Base-by-base conservation (phyloP, 2,888 invertebrate species). In the Drosophila algonquin region DNA sequence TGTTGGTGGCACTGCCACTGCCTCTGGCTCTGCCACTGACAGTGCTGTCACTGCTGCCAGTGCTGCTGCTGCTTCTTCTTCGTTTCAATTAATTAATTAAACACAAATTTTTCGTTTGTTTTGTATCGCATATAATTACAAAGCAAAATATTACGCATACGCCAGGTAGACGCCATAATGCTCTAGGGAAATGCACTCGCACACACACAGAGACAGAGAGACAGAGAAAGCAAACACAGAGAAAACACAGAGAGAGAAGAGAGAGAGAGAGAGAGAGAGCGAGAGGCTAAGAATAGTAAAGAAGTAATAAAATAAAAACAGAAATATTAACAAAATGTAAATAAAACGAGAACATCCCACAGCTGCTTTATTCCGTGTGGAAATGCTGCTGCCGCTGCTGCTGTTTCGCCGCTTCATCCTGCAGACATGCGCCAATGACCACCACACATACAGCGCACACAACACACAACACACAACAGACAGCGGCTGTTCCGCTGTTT, bases 71-170 rank as follows among this genome's bases (percentile, higher is more conserved):
- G 51, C 10, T 57, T 50, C 50, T 65, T 69, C 67, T 68, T 59
- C 57, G 47, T 73, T 80, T 81, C 72, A 79, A 77, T 82, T 83
- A 83, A 85, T 83, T 83, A 83, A 83, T 85, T 85, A 85, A 85
- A 76, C 85, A 77, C 69, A 77, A 67, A 69, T 73, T 76, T 79
- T 83, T 40, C 51, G 63, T 63, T 79, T 70, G 70, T 51, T 40
- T 62, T 61, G 62, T 18, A 30, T 55, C 70, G 71, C 69, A 62
- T 69, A 71, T 53, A 51, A 54, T 44, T 82, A 84, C 81, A 80
- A 84, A 82, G 81, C 74, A 80, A 80, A 82, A 82, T 80, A 84
- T 81, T 79, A 81, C 79, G 77, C 77, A 79, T 69, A 75, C 67
- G 77, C 73, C 81, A 75, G 40, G 81, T 79, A 76, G 83, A 77